phyloP scores from a whole-genome alignment of 1,140 invertebrate species.

The Pseudoatta argentina region DNA sequence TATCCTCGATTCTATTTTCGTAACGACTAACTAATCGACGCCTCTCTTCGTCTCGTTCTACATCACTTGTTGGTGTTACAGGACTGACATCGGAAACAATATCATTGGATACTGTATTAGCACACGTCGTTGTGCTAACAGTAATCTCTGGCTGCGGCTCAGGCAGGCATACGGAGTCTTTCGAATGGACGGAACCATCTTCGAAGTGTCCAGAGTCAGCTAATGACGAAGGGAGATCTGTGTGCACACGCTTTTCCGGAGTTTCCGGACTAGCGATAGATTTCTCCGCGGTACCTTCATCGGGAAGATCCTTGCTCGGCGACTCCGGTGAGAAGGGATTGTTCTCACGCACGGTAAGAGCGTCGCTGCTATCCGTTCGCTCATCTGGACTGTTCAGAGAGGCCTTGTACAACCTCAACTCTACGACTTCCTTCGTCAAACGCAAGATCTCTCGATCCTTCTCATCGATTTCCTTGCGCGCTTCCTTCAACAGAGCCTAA shows the following conservation, averaged over 20 bases:
- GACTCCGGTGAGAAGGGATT: slow-evolving; percentile 85
- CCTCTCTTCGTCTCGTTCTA: slow-evolving; percentile 88
- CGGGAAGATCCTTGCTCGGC: slow-evolving; percentile 79
- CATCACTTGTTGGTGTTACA: slow-evolving; percentile 7
- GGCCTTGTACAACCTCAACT: slow-evolving; percentile 92
- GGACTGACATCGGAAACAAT: slow-evolving; percentile 25
- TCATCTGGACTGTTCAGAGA: slow-evolving; percentile 91
- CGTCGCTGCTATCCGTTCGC: slow-evolving; percentile 91
- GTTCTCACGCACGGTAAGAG: slow-evolving; percentile 90
- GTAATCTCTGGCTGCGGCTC: slow-evolving; percentile 87
- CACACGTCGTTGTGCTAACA: slow-evolving; percentile 82
- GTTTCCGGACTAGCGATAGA: slow-evolving; percentile 64
- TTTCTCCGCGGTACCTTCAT: slow-evolving; percentile 68
- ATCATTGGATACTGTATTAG: slow-evolving; percentile 34
- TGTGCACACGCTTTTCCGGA: slow-evolving; percentile 73
- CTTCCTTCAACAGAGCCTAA: slow-evolving; percentile 90
- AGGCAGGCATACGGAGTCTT: slow-evolving; percentile 88
- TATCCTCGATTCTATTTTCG: slow-evolving; percentile 91
- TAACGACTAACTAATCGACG: slow-evolving; percentile 90
- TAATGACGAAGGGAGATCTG: slow-evolving; percentile 87
- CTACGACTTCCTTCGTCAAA: slow-evolving; percentile 93
- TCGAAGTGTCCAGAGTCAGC: slow-evolving; percentile 95
- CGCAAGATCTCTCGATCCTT: slow-evolving; percentile 93
- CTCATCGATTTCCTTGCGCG: slow-evolving; percentile 91
- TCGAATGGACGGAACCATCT: slow-evolving; percentile 92